Conservation (phyloP, 2,888 invertebrate genomes). For the Protophormia terraenovae region DNA sequence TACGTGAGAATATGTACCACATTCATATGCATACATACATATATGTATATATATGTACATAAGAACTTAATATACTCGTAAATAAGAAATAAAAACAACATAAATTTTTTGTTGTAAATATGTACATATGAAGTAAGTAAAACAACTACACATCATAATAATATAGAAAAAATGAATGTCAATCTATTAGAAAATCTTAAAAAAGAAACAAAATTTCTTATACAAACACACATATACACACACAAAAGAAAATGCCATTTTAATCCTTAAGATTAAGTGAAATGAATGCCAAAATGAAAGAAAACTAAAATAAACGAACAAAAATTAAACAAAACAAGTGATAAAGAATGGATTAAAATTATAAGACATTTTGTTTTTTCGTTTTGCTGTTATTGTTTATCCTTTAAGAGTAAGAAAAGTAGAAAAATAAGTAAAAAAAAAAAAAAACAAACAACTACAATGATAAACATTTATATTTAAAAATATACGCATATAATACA, state of each 20-base stretch:
- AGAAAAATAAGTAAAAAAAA: too few relatives aligned
- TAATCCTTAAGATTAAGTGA: conserved; percentile 54
- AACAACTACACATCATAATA: too few relatives aligned
- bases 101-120: background rate
- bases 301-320: conserved; percentile 24
- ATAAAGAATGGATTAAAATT: conserved; percentile 48
- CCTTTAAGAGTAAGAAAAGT: background rate
- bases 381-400: background rate
- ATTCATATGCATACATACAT: background rate
- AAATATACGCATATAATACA: background rate
- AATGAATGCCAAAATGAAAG: conserved; percentile 48
- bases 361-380: conserved; percentile 28
- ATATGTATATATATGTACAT: background rate
- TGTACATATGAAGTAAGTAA: too few relatives aligned
- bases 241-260: background rate
- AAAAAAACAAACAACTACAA: background rate
- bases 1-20: background rate
- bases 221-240: background rate
- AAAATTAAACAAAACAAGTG: conserved; percentile 37
- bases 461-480: background rate
- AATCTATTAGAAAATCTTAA: conserved; percentile 4
- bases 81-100: too few relatives aligned
- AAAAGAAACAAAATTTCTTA: background rate
- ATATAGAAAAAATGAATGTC: conserved; percentile 25
- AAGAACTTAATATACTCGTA: too few relatives aligned